Evolutionary conservation across 2,888 invertebrate genomes (phyloP).

Genomic region (Heliconius sara): DNA sequence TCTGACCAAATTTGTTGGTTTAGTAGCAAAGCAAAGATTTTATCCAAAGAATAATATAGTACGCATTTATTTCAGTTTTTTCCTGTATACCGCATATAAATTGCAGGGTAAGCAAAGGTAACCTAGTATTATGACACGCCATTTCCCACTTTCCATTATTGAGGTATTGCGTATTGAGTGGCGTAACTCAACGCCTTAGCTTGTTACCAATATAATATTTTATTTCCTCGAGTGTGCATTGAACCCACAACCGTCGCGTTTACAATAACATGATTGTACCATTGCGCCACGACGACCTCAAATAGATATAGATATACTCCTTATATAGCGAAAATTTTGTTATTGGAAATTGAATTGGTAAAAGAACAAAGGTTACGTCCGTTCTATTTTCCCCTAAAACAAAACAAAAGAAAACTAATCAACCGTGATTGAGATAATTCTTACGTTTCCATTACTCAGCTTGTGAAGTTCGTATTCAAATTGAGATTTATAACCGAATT

Average conservation of each 20-base stretch:
- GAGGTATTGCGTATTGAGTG: too few species aligned
- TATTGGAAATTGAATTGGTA: not conserved
- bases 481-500: slow-evolving; percentile 36
- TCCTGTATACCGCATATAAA: too few species aligned
- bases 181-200: too few species aligned
- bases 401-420: slow-evolving; percentile 23
- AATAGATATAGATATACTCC: not conserved
- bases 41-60: not conserved
- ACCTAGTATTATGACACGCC: too few species aligned
- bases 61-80: not conserved
- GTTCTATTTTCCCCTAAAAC: slow-evolving; percentile 1
- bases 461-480: slow-evolving; percentile 41
- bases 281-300: too few species aligned
- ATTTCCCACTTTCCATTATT: too few species aligned
- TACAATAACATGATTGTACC: too few species aligned
- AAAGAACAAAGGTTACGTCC: not conserved
- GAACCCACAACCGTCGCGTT: too few species aligned
- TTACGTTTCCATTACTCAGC: slow-evolving; percentile 11
- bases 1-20: slow-evolving; percentile 62
- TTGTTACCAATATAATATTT: too few species aligned
- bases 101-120: too few species aligned
- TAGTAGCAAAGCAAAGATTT: slow-evolving; percentile 17
- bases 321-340: not conserved
- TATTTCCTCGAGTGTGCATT: too few species aligned
- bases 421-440: slow-evolving; percentile 6